Conservation (phyloP, 2,888 invertebrate species). For the Xylocampa areola region DNA sequence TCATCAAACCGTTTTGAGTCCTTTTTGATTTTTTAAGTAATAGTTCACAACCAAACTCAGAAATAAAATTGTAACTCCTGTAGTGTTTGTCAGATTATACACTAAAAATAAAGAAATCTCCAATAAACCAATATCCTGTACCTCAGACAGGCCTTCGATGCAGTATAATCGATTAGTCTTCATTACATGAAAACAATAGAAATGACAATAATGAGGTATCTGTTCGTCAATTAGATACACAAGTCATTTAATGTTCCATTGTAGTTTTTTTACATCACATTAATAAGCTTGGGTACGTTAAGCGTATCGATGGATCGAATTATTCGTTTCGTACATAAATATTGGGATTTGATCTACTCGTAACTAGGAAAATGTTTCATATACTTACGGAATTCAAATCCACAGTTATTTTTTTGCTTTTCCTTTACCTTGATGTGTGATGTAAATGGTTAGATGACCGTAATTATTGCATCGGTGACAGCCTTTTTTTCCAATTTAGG, state of each 20-base stretch:
- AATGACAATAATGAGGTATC: constrained; percentile 23
- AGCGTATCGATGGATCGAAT: not conserved
- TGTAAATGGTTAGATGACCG: too few relatives aligned
- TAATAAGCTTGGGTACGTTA: not conserved
- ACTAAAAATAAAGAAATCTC: constrained; percentile 48
- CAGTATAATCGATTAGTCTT: constrained; percentile 45
- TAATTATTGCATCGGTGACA: too few relatives aligned
- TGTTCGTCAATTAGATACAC: constrained; percentile 8
- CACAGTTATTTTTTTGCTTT: too few relatives aligned
- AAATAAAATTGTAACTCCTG: constrained; percentile 17
- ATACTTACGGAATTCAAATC: too few relatives aligned
- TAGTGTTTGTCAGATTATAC: constrained; percentile 34
- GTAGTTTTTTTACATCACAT: too few relatives aligned
- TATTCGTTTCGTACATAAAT: too few relatives aligned
- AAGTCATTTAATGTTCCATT: not conserved
- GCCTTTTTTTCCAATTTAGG: too few relatives aligned
- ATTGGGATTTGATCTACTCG: too few relatives aligned
- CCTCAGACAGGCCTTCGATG: constrained; percentile 40
- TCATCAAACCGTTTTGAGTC: constrained; percentile 30
- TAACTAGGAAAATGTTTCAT: too few relatives aligned
- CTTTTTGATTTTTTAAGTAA: constrained; percentile 13
- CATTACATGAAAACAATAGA: constrained; percentile 43
- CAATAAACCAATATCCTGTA: constrained; percentile 56
- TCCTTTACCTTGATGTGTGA: too few relatives aligned
- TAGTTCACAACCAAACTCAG: constrained; percentile 15